A percentile compares a stretch with the other conserved stretches of the same genome.
These are phyloP conservation scores for Notocelia uddmanniana DNA, from an alignment of 2,888 invertebrate genomes.

Conservation along the genomic window DNA sequence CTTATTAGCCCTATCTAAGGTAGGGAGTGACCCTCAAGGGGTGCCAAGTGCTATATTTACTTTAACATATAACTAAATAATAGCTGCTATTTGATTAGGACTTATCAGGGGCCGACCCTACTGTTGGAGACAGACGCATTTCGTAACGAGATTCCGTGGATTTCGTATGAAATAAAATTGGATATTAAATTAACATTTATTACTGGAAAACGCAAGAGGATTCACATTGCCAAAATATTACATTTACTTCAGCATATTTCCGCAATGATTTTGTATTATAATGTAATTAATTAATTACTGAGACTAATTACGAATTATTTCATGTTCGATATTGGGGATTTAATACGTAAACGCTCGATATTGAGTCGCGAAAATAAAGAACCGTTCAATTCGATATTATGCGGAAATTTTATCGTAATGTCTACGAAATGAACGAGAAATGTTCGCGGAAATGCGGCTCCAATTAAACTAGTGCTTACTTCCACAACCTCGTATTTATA, in stretches of 20 bases:
- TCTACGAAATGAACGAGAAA: slow-evolving; percentile 56
- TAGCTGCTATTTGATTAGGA: slow-evolving; percentile 82
- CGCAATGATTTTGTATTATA: neutral
- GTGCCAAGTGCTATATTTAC: slow-evolving; percentile 58
- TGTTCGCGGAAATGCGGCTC: slow-evolving; percentile 57
- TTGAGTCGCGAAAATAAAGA: slow-evolving; percentile 49
- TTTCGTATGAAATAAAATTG: slow-evolving; percentile 59
- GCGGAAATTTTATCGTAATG: slow-evolving; percentile 32
- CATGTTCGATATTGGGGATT: neutral
- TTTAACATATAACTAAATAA: slow-evolving; percentile 68
- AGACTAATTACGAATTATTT: neutral
- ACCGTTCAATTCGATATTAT: slow-evolving; percentile 50
- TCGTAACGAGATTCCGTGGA: slow-evolving; percentile 69
- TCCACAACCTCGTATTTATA: slow-evolving; percentile 5
- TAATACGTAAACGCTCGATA: neutral
- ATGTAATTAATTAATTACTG: slow-evolving; percentile 4
- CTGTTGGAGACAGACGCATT: slow-evolving; percentile 68
- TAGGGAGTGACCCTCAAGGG: slow-evolving; percentile 58
- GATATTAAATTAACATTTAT: slow-evolving; percentile 16
- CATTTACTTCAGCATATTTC: neutral
- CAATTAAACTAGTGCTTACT: slow-evolving; percentile 62
- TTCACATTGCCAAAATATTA: neutral
- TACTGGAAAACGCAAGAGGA: neutral
- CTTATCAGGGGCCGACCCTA: slow-evolving; percentile 60
- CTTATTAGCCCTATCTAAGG: slow-evolving; percentile 75